These are phyloP conservation scores for Tyrannus savana DNA, from an alignment of 2,113 vertebrate genomes.

Conservation along the genomic window DNA sequence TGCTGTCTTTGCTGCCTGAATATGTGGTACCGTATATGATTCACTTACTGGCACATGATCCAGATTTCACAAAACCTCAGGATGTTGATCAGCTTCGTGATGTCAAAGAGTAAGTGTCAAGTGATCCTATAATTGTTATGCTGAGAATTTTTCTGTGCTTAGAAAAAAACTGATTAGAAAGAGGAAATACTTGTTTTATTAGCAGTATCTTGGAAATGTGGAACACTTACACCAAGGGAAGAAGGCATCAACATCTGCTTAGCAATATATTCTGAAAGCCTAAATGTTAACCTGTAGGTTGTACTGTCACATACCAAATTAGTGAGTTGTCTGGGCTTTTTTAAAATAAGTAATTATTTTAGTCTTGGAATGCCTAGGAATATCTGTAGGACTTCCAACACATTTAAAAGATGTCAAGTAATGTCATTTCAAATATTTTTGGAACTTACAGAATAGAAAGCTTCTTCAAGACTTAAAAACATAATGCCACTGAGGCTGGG, in stretches of 20 bases:
- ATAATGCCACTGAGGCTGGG: background rate
- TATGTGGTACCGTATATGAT: slow-evolving; percentile 98
- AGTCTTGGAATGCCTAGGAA: background rate
- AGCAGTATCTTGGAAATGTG: background rate
- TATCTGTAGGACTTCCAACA: background rate
- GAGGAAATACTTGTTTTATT: background rate
- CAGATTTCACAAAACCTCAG: slow-evolving; percentile 98
- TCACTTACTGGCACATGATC: slow-evolving; percentile 95
- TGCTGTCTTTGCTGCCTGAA: slow-evolving; percentile 93
- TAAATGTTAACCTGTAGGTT: background rate
- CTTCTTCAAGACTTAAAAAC: background rate
- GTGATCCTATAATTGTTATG: background rate
- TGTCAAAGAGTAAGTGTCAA: slow-evolving; percentile 93
- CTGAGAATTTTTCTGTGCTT: background rate
- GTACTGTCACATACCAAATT: background rate
- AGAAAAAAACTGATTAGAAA: background rate
- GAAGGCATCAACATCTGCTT: background rate
- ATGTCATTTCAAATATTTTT: background rate
- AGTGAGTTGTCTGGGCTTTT: background rate
- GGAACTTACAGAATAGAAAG: background rate
- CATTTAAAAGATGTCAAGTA: background rate
- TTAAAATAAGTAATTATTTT: background rate
- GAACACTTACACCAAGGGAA: background rate
- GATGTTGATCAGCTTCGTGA: slow-evolving; percentile 97
- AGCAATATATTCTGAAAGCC: background rate